phyloP scores from a whole-genome alignment of 2,888 invertebrate genomes.

The Chrysotoxum bicinctum region DNA sequence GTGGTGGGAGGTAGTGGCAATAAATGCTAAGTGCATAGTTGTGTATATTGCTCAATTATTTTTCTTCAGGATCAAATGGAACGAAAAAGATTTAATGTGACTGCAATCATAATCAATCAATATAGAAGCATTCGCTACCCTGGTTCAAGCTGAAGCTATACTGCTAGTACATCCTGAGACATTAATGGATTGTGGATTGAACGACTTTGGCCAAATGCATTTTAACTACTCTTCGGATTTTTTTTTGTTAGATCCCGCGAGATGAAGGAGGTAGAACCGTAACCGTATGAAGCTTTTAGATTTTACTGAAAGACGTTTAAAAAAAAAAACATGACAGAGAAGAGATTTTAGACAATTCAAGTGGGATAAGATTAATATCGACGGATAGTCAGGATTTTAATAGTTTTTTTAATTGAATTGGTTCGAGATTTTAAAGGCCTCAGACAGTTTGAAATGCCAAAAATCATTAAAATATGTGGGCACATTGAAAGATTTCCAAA shows the following conservation, averaged over 20 bases:
- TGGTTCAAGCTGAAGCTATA: neutral
- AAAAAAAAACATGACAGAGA: neutral
- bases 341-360: neutral
- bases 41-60: conserved; percentile 74
- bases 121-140: conserved; percentile 14
- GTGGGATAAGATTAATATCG: neutral
- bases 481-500: no score
- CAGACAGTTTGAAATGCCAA: no score
- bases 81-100: conserved; percentile 73
- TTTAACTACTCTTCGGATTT: conserved; percentile 39
- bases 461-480: no score
- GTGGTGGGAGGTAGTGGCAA: conserved; percentile 32
- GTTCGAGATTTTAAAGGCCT: no score
- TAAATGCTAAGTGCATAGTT: conserved; percentile 74
- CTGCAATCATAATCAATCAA: conserved; percentile 74
- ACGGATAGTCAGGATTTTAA: neutral
- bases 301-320: no score
- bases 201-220: conserved; percentile 27
- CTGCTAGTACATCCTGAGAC: conserved; percentile 9
- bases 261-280: neutral
- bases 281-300: neutral
- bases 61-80: conserved; percentile 72
- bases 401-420: no score
- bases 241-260: neutral
- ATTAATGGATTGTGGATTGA: conserved; percentile 67